Evolutionary conservation across 2,888 invertebrate species (phyloP).

Genomic region (Scrobipalpa costella): DNA sequence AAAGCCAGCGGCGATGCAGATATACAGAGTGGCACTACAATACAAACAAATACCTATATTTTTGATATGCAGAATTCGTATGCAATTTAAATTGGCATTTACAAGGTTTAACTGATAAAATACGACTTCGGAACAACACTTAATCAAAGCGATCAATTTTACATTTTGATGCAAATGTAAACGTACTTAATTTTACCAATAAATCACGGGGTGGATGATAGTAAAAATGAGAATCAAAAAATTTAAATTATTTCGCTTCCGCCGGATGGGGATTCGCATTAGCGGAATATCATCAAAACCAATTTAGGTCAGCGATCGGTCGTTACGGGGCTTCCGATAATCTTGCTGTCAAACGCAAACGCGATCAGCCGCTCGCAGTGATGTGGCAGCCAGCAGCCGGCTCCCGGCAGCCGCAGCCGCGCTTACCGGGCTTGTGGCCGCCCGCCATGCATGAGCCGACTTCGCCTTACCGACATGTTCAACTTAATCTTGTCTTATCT

Average conservation of each 20-base stretch:
- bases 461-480: too few relatives aligned
- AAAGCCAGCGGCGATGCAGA: neutral
- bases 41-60: neutral
- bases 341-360: slow-evolving; percentile 67
- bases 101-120: slow-evolving; percentile 8
- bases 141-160: neutral
- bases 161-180: neutral
- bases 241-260: neutral
- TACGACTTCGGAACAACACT: neutral
- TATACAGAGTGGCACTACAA: slow-evolving; percentile 5
- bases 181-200: neutral
- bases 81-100: slow-evolving; percentile 18
- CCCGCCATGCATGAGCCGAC: neutral
- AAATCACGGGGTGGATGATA: neutral
- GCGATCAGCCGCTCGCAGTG: slow-evolving; percentile 42
- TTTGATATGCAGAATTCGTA: neutral
- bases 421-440: slow-evolving; percentile 40
- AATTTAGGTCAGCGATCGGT: slow-evolving; percentile 47
- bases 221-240: neutral
- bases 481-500: too few relatives aligned
- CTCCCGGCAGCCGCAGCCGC: slow-evolving; percentile 30
- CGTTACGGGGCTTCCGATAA: slow-evolving; percentile 62
- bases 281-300: slow-evolving; percentile 32
- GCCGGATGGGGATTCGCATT: slow-evolving; percentile 25
- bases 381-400: slow-evolving; percentile 39